Percentiles rank a stretch among this genome's conserved stretches.
Conservation (phyloP, 2,888 invertebrate genomes). For the Drosophila siamana region DNA sequence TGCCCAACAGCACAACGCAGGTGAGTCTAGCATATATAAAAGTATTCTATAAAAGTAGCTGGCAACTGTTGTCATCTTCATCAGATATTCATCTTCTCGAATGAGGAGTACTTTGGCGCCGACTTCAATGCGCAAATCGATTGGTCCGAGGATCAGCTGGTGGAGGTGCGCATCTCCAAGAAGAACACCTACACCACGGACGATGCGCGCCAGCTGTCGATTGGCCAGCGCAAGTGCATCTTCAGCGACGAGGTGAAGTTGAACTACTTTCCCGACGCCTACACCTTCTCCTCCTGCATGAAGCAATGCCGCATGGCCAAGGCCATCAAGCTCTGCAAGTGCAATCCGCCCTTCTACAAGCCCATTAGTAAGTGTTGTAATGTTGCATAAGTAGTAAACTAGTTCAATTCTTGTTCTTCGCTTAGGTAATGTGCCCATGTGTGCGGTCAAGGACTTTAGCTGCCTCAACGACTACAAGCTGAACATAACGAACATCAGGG, state of each 20-base stretch:
- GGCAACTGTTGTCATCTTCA: too few relatives aligned
- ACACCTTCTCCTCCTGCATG: constrained; percentile 91
- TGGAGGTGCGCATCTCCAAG: constrained; percentile 87
- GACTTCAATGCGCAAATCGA: constrained; percentile 90
- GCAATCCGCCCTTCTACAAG: constrained; percentile 91
- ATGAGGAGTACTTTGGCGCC: constrained; percentile 89
- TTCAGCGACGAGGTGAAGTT: constrained; percentile 89
- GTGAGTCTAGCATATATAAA: constrained; percentile 41
- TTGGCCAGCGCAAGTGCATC: constrained; percentile 90
- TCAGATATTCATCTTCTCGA: constrained; percentile 87
- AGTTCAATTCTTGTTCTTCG: background rate
- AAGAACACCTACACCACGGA: constrained; percentile 92
- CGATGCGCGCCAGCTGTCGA: constrained; percentile 89
- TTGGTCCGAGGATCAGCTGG: constrained; percentile 87
- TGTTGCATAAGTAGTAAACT: background rate
- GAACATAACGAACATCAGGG: constrained; percentile 87
- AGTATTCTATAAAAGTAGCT: too few relatives aligned
- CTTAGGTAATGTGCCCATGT: constrained; percentile 85
- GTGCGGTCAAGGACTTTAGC: constrained; percentile 87
- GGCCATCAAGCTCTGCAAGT: constrained; percentile 88
- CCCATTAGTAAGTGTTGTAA: constrained; percentile 85
- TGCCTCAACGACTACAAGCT: constrained; percentile 87
- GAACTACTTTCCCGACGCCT: constrained; percentile 87
- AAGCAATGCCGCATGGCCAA: constrained; percentile 90
- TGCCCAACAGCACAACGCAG: constrained; percentile 80